Evolutionary conservation across 64 coral and sea anemone species (phyloP).

Genomic region (Anthopleura sola): DNA sequence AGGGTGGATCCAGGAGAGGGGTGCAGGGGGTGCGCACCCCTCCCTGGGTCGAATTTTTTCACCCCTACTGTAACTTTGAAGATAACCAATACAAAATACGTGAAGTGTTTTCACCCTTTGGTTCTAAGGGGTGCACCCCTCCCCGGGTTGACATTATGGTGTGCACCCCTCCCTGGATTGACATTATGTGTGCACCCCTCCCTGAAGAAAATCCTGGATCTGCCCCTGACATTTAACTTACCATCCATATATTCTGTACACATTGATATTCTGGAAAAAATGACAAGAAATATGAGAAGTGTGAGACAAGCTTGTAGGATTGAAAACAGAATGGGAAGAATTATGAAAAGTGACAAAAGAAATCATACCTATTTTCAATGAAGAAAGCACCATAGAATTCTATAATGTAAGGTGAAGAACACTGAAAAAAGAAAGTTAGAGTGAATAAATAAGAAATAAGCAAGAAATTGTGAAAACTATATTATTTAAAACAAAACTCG

Average conservation of each 20-base stretch:
- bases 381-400: conserved; percentile 99
- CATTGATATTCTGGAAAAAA: conserved; percentile 85
- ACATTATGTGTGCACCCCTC: too few relatives aligned
- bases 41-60: too few relatives aligned
- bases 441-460: not conserved
- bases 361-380: conserved; percentile 88
- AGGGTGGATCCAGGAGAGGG: too few relatives aligned
- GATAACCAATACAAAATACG: too few relatives aligned
- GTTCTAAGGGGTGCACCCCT: too few relatives aligned
- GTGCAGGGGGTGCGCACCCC: too few relatives aligned
- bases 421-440: conserved; percentile 37
- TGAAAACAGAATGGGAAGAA: not conserved
- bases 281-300: not conserved
- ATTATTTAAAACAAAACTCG: too few relatives aligned
- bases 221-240: not conserved
- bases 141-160: too few relatives aligned
- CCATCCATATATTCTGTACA: conserved; percentile 99
- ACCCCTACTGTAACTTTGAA: too few relatives aligned
- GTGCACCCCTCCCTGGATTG: too few relatives aligned
- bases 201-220: too few relatives aligned
- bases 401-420: conserved; percentile 89
- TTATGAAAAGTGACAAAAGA: not conserved
- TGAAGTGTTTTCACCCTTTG: too few relatives aligned
- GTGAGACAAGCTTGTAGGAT: not conserved
- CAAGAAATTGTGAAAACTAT: conserved; percentile 2